phyloP scores from a whole-genome alignment of 2,113 vertebrate genomes.

The Indri indri region DNA sequence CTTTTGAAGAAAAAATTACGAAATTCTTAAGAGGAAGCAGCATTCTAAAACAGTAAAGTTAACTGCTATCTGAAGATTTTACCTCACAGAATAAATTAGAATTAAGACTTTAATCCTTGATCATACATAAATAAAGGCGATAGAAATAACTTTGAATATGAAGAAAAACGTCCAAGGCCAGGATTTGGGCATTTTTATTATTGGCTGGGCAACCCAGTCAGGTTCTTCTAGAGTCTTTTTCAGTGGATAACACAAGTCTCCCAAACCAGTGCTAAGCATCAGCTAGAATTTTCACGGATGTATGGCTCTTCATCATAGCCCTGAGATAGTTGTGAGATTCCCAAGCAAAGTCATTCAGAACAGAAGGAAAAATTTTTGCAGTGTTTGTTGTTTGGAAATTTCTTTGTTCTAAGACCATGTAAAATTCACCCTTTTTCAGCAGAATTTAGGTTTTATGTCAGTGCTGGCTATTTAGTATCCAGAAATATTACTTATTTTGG shows the following conservation, averaged over 20 bases:
- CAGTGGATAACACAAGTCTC: neutral
- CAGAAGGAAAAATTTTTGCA: neutral
- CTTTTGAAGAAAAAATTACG: neutral
- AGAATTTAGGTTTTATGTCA: neutral
- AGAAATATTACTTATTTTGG: constrained; percentile 28
- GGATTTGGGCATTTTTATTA: neutral
- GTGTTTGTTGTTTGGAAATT: neutral
- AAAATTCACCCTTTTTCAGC: neutral
- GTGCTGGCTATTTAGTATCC: neutral
- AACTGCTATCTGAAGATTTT: neutral
- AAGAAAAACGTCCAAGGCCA: neutral
- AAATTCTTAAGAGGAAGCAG: neutral
- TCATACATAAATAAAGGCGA: neutral
- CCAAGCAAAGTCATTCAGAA: neutral
- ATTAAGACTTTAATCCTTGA: neutral
- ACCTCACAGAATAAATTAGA: neutral
- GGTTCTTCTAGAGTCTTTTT: neutral
- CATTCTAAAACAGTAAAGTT: neutral
- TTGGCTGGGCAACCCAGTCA: neutral
- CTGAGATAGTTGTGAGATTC: neutral
- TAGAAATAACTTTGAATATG: neutral
- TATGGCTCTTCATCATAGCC: neutral
- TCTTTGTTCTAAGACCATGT: neutral
- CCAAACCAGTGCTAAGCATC: neutral
- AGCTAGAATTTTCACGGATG: neutral